phyloP scores from a whole-genome alignment of 2,113 vertebrate species.

The Coryphaenoides rupestris region DNA sequence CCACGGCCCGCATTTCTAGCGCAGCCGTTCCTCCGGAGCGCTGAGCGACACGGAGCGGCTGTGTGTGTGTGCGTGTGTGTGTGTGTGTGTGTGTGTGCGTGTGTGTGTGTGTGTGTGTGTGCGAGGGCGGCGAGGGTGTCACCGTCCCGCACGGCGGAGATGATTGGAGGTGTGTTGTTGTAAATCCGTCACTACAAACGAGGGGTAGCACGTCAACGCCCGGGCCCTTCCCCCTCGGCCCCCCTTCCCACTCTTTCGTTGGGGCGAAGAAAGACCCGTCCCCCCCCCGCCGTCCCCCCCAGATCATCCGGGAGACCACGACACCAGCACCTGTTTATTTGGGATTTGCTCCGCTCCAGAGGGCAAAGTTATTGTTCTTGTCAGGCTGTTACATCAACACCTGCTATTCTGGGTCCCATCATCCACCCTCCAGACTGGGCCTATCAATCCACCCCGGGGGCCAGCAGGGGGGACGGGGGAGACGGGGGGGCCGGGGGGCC shows the following conservation, averaged over 20 bases:
- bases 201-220: slow-evolving; percentile 25
- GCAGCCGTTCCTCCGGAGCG: too few species aligned
- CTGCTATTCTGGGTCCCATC: slow-evolving; percentile 64
- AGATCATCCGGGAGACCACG: background rate
- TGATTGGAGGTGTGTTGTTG: slow-evolving; percentile 23
- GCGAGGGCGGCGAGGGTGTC: too few species aligned
- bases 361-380: slow-evolving; percentile 75
- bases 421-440: slow-evolving; percentile 28
- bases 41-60: too few species aligned
- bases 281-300: background rate
- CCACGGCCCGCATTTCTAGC: too few species aligned
- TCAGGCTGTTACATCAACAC: slow-evolving; percentile 56
- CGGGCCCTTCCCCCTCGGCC: too few species aligned
- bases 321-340: slow-evolving; percentile 70
- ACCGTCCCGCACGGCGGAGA: background rate
- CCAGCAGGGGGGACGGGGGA: slow-evolving; percentile 12
- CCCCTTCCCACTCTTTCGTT: too few species aligned
- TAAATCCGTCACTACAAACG: slow-evolving; percentile 36
- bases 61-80: too few species aligned
- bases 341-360: slow-evolving; percentile 85
- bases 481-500: slow-evolving; percentile 19
- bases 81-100: too few species aligned
- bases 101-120: too few species aligned
- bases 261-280: background rate
- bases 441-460: slow-evolving; percentile 53